Conservation (phyloP, 1,140 invertebrate species). For the Saccostrea cuccullata region DNA sequence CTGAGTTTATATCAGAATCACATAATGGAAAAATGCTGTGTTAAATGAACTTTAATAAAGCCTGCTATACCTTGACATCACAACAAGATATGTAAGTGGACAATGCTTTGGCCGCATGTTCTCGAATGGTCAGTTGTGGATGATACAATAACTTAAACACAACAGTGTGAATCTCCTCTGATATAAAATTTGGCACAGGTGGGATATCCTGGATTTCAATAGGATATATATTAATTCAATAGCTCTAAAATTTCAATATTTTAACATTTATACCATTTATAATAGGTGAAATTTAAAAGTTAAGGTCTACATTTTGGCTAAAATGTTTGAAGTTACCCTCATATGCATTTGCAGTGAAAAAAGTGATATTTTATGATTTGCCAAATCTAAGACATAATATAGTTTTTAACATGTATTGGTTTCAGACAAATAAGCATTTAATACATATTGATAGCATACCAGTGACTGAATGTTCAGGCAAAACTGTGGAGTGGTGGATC, state of each 20-base stretch:
- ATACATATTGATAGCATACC: background rate
- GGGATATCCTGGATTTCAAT: constrained; percentile 43
- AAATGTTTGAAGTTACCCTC: background rate
- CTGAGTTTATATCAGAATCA: background rate
- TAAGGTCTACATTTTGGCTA: too few species aligned
- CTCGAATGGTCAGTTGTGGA: constrained; percentile 71
- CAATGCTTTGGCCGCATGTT: constrained; percentile 69
- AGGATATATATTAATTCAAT: background rate
- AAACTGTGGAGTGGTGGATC: constrained; percentile 55
- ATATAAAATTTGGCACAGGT: constrained; percentile 64
- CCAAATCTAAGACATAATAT: too few species aligned
- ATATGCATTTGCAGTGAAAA: background rate
- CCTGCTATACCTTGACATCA: constrained; percentile 58
- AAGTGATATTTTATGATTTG: too few species aligned
- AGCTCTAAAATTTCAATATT: too few species aligned
- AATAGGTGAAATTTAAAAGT: too few species aligned
- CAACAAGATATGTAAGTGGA: constrained; percentile 67
- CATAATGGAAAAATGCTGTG: too few species aligned
- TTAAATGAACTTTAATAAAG: background rate
- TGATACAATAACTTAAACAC: constrained; percentile 67
- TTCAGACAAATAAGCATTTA: too few species aligned
- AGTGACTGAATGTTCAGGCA: background rate
- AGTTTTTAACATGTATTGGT: too few species aligned
- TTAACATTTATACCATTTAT: too few species aligned
- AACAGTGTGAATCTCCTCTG: constrained; percentile 61